Conservation (phyloP, 2,113 vertebrate species). For the Xenopus borealis region DNA sequence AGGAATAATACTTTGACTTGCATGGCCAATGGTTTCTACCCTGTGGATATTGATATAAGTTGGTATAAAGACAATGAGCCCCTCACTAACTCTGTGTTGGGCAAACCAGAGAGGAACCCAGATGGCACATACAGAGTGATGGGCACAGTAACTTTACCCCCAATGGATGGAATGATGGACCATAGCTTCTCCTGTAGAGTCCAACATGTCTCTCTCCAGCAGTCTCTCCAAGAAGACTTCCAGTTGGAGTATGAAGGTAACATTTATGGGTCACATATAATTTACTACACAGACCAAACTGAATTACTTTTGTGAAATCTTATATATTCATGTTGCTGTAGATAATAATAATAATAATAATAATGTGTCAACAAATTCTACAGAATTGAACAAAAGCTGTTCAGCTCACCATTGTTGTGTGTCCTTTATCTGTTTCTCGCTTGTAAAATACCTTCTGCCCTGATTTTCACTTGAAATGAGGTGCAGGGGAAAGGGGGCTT, state of each 20-base stretch:
- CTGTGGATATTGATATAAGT: neutral
- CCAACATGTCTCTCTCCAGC: neutral
- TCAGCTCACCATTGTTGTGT: no score
- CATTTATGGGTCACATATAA: no score
- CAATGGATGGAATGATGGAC: neutral
- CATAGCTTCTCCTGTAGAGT: constrained; percentile 17
- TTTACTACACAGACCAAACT: no score
- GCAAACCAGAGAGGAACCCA: neutral
- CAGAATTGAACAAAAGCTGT: no score
- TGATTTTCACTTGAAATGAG: no score
- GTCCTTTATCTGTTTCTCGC: no score
- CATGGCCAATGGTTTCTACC: constrained; percentile 3
- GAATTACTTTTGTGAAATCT: no score
- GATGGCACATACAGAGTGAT: constrained; percentile 8
- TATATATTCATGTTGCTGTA: no score
- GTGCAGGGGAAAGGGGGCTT: no score
- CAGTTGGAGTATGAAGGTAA: constrained; percentile 12
- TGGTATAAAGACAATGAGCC: constrained; percentile 4
- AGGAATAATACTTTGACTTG: constrained; percentile 8
- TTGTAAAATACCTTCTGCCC: no score
- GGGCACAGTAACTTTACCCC: neutral
- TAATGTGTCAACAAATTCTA: no score
- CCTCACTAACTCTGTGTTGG: neutral
- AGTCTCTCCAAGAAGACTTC: constrained; percentile 9
- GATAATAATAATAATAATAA: no score